Conservation (phyloP, 2,113 vertebrate genomes). For the human (Homo sapiens) region DNA sequence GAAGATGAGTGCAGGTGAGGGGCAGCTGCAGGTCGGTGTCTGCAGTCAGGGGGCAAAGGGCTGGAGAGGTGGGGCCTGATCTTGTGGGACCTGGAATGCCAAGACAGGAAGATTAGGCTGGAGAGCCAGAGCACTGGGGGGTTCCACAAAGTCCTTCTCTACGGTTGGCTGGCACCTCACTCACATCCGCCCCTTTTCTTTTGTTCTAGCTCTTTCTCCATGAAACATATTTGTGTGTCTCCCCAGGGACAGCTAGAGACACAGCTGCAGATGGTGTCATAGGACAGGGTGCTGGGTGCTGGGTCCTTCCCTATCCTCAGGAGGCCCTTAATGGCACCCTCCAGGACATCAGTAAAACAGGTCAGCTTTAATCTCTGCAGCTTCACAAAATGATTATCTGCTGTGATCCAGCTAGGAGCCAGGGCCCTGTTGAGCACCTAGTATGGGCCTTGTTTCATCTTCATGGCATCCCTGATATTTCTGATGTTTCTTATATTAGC, state of each 20-base stretch:
- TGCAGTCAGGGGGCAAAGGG: background rate
- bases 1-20: background rate
- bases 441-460: fast-evolving
- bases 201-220: background rate
- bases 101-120: background rate
- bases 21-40: background rate
- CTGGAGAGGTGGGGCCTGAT: background rate
- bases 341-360: background rate
- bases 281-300: background rate
- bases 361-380: too few relatives aligned
- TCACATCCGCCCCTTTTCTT: background rate
- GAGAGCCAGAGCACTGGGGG: background rate
- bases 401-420: too few relatives aligned
- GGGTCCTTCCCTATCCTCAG: fast-evolving
- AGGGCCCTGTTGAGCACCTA: background rate
- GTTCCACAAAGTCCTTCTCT: background rate
- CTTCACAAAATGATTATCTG: background rate
- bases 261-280: background rate
- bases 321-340: background rate
- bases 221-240: background rate
- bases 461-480: background rate
- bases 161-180: background rate
- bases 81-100: background rate
- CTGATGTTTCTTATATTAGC: too few relatives aligned
- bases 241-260: background rate